Evolutionary conservation across 1,140 invertebrate species (phyloP).

Genomic region (Bombus terrestris): DNA sequence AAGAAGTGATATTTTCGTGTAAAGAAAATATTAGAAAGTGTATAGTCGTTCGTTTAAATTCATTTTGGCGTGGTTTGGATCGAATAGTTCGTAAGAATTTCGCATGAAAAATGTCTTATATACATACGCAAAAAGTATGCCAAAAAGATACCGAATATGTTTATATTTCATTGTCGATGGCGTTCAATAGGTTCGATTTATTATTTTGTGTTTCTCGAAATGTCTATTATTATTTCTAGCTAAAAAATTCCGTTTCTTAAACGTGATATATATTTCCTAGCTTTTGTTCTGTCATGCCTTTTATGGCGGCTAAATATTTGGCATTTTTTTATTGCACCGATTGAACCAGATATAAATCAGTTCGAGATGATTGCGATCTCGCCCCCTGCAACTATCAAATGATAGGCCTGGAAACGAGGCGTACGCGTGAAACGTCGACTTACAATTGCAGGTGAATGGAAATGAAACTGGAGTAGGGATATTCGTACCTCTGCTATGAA

Average conservation of each 20-base stretch:
- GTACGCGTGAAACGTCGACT: conserved; percentile 14
- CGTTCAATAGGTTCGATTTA: neutral
- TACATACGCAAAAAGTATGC: too few species aligned
- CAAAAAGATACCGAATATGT: neutral
- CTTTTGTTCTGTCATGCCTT: neutral
- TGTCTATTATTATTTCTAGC: neutral
- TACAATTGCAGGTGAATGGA: conserved; percentile 22
- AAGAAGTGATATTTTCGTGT: neutral
- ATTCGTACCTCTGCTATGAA: neutral
- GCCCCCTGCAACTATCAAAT: neutral
- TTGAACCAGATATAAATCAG: conserved; percentile 6
- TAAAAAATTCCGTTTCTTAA: neutral
- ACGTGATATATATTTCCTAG: neutral
- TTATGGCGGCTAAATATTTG: neutral
- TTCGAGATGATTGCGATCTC: neutral
- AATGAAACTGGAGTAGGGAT: neutral
- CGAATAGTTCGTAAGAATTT: too few species aligned
- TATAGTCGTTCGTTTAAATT: neutral
- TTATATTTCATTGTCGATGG: neutral
- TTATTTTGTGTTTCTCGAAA: neutral
- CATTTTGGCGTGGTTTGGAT: too few species aligned
- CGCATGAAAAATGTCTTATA: too few species aligned
- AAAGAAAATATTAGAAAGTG: too few species aligned
- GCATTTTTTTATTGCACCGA: neutral
- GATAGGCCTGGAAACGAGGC: neutral